Base-by-base conservation (phyloP, 2,797 vertebrate species). In the Sciurus carolinensis region DNA sequence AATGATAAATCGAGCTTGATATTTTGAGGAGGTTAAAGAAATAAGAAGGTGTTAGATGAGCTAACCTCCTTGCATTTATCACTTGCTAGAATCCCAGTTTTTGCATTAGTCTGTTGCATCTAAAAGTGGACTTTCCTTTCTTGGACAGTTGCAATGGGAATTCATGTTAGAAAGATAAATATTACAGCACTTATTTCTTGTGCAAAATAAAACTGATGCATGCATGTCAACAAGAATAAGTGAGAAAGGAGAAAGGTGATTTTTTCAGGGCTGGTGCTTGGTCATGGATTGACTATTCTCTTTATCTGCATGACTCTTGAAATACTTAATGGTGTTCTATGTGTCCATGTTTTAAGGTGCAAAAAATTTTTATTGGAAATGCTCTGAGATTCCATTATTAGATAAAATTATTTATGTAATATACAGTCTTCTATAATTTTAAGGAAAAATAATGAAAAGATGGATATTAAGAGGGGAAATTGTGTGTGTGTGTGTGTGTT, bases 281-380 rank as follows among this genome's bases (percentile, higher is more conserved):
- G 54, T 96, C 97, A 52, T 95, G 57, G 91, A 94, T 62, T 97
- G 88, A 8, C 50, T 50, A 92, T 73, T 97, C 76, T 97, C 66
- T 44, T 52, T 50, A 94, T 33, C 47, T 80, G 62, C 95, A 87
- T 96, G 80, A 95, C 93, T 98, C 87, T 97, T 95, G 90, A 95
- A 96, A 94, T 66, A 87, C 85, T 93, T 71, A 83, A 42, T 80
- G 67, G 98, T 98, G 97, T 97, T 97, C n/a, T 64, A 79, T 90
- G 18, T 90, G 90, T 96, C 87, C 85, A 13, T 95, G 44, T 95
- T 82, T 82, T 95, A 96, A 96, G 84, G 39, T 97, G 72, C 54
- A 97, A 98, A 86, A 12, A 82, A n/a, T 28, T 5, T 89, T 97
- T 96, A 97, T 33, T 79, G 91, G 20, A 42, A 95, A 81, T 95